A percentile compares a stretch with the other conserved stretches of the same genome.
Evolutionary conservation across 2,113 vertebrate genomes (phyloP).

Genomic region (Marmota monax): DNA sequence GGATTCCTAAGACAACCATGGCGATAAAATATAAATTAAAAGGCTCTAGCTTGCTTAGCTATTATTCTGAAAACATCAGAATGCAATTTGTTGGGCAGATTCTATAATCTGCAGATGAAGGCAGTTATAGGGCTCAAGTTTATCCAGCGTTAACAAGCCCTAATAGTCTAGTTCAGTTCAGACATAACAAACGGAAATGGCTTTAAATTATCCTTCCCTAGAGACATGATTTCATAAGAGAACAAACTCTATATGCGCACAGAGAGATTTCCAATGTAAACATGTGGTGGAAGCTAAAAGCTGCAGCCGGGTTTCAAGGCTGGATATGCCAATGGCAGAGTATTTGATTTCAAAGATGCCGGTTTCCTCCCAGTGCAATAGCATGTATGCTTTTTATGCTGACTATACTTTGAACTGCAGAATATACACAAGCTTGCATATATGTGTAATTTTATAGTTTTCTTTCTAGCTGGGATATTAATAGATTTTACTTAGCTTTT

Average conservation of each 20-base stretch:
- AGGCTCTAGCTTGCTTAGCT: constrained; percentile 68
- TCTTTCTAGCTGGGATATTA: constrained; percentile 82
- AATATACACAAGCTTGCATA: constrained; percentile 81
- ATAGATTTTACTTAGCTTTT: constrained; percentile 80
- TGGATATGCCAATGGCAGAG: constrained; percentile 84
- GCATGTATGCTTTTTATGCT: constrained; percentile 81
- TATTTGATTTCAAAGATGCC: constrained; percentile 89
- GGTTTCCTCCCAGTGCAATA: constrained; percentile 86
- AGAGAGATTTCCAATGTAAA: constrained; percentile 90
- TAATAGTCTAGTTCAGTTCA: constrained; percentile 88
- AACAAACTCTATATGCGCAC: constrained; percentile 90
- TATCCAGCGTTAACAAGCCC: constrained; percentile 88
- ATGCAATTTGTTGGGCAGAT: constrained; percentile 87
- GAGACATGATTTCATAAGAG: constrained; percentile 91
- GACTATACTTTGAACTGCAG: constrained; percentile 83
- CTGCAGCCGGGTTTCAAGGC: constrained; percentile 86
- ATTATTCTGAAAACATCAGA: constrained; percentile 82
- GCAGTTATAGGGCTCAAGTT: constrained; percentile 87
- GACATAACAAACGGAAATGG: constrained; percentile 92
- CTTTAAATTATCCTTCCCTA: constrained; percentile 90
- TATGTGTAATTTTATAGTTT: constrained; percentile 83
- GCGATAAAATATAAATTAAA: constrained; percentile 77
- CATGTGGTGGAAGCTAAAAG: constrained; percentile 89
- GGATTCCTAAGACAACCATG: constrained; percentile 76
- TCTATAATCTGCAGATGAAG: constrained; percentile 88